Conservation (phyloP, 1,140 invertebrate species). For the Drosophila asahinai region DNA sequence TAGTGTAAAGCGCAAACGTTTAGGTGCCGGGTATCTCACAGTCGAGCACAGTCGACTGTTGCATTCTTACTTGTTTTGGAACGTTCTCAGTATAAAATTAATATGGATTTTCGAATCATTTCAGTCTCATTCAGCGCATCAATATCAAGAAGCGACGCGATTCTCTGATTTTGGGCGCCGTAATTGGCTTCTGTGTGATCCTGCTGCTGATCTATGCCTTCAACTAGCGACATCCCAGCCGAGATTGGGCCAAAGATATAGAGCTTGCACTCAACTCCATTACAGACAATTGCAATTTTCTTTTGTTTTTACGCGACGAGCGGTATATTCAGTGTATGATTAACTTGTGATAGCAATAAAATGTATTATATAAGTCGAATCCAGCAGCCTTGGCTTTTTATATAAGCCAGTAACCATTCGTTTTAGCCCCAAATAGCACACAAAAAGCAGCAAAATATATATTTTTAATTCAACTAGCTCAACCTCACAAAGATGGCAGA, state of each 20-base stretch:
- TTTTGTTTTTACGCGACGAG: slow-evolving; percentile 47
- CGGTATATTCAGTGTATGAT: slow-evolving; percentile 69
- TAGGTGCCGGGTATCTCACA: too few species aligned
- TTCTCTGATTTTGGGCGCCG: slow-evolving; percentile 94
- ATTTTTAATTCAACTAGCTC: background rate
- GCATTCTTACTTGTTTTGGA: too few species aligned
- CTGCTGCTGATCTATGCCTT: slow-evolving; percentile 94
- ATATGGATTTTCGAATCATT: slow-evolving; percentile 90
- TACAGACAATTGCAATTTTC: slow-evolving; percentile 44
- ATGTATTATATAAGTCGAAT: slow-evolving; percentile 51
- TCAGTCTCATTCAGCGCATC: slow-evolving; percentile 96
- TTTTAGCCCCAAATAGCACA: slow-evolving; percentile 7
- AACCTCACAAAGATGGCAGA: slow-evolving; percentile 17
- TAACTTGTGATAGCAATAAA: slow-evolving; percentile 81
- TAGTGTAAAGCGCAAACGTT: too few species aligned
- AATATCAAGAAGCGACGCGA: slow-evolving; percentile 96
- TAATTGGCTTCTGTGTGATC: slow-evolving; percentile 95
- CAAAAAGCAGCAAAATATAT: background rate
- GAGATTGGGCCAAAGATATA: slow-evolving; percentile 57
- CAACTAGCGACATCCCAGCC: slow-evolving; percentile 50
- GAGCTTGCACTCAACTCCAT: slow-evolving; percentile 38
- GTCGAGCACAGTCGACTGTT: too few species aligned
- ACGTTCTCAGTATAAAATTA: too few species aligned
- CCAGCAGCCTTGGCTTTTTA: background rate
- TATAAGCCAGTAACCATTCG: background rate